Evolutionary conservation across 1,140 invertebrate species (phyloP).

Genomic region (Drosophila micromelanica): DNA sequence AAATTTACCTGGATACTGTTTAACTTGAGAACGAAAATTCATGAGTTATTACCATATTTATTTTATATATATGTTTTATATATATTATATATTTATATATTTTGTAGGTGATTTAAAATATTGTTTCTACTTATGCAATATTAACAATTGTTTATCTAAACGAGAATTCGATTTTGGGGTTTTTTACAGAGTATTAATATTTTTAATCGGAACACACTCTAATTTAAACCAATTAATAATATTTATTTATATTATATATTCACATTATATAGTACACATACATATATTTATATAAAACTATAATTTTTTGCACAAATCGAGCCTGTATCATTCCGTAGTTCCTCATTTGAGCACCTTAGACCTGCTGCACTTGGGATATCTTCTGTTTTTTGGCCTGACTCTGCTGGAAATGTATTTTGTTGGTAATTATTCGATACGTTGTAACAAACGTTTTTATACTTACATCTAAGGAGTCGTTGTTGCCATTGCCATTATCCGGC

Average conservation of each 20-base stretch:
- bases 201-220: neutral
- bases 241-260: conserved; percentile 42
- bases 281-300: conserved; percentile 26
- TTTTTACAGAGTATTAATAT: too few relatives aligned
- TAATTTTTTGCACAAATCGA: conserved; percentile 12
- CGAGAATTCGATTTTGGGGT: too few relatives aligned
- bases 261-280: conserved; percentile 12
- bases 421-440: neutral
- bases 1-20: too few relatives aligned
- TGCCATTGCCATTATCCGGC: conserved; percentile 43
- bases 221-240: conserved; percentile 33
- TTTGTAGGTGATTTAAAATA: too few relatives aligned
- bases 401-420: conserved; percentile 5
- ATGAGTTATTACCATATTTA: too few relatives aligned
- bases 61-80: too few relatives aligned
- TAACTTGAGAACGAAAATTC: too few relatives aligned
- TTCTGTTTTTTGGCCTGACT: conserved; percentile 68
- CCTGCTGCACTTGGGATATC: conserved; percentile 57
- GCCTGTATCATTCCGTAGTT: conserved; percentile 43
- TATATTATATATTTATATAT: too few relatives aligned
- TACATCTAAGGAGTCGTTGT: conserved; percentile 37
- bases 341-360: conserved; percentile 36
- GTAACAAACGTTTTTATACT: neutral
- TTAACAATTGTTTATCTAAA: too few relatives aligned
- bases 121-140: too few relatives aligned